These are phyloP conservation scores for Micrasema longulum DNA, from an alignment of 1,140 invertebrate species.

Conservation along the genomic window DNA sequence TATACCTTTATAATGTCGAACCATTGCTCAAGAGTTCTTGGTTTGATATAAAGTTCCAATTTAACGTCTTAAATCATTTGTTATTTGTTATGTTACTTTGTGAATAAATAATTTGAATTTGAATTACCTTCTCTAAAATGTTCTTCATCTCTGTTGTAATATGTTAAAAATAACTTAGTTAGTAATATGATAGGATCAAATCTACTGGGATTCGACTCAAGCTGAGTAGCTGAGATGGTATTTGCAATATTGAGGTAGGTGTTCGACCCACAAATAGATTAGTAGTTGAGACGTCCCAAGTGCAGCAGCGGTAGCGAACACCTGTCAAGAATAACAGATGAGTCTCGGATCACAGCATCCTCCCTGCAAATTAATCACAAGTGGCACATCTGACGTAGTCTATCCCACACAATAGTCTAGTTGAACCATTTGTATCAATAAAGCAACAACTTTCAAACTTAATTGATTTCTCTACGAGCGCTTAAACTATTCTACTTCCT, in stretches of 20 bases:
- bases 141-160: too few species aligned
- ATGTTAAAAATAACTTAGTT: too few species aligned
- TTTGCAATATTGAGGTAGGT: background rate
- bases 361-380: constrained; percentile 1
- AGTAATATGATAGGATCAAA: background rate
- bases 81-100: too few species aligned
- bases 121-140: too few species aligned
- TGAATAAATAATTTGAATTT: too few species aligned
- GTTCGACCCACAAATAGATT: background rate
- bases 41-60: too few species aligned
- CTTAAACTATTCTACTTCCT: background rate
- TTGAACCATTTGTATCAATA: background rate
- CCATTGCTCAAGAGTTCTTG: too few species aligned
- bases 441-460: background rate
- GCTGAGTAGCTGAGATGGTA: background rate
- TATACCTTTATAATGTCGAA: too few species aligned
- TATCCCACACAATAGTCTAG: background rate
- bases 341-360: background rate
- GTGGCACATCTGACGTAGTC: background rate
- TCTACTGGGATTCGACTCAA: background rate
- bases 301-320: constrained; percentile 1
- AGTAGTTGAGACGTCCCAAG: background rate
- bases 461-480: background rate
- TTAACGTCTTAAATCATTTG: too few species aligned
- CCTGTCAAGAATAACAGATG: constrained; percentile 22